Base-by-base conservation (phyloP, 2,797 vertebrate genomes). In the Anisognathus igniventris region DNA sequence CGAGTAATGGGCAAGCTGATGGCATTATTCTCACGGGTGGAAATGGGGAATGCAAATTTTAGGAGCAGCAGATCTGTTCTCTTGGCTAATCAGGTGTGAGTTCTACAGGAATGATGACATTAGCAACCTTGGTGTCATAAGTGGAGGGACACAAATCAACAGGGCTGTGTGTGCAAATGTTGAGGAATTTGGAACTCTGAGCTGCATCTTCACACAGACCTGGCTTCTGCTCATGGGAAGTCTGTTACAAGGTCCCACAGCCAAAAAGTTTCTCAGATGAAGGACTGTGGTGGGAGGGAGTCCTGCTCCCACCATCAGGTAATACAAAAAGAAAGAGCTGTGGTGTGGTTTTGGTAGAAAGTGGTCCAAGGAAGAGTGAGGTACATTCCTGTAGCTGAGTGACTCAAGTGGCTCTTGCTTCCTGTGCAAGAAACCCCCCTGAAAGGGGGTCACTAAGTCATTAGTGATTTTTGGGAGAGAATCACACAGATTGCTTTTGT, bases 41-140 rank as follows among this genome's bases (percentile, higher is more conserved):
- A 96, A 95, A 89, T 75, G 70, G 83, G 66, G 85, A 94, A 94
- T 91, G 79, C 91, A 92, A 91, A 96, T 94, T 96, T 92, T 57
- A 86, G 87, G 79, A 95, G 73, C 79, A 90, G 79, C 87, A 88
- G 91, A 95, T 95, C 93, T 96, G 92, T 92, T 92, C 88, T 90
- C 67, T 91, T 73, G 50, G 84, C 84, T 94, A 88, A 58, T 90
- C 2, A 22, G 86, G 51, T 89, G 30, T 54, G 91, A 90, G 62
- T 84, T 96, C 75, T 92, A 66, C 65, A 81, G 92, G 71, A 96
- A 92, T 74, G 86, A 88, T 66, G 72, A 33, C 71, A 76, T 90
- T 92, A 92, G 70, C 90, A 80, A 58, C 67, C 35, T 92, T 40
- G 12, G 64, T 72, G 85, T 91, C 78, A 45, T 73, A 93, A 86